Conservation (phyloP, 2,888 invertebrate genomes). For the Erebia ligea region DNA sequence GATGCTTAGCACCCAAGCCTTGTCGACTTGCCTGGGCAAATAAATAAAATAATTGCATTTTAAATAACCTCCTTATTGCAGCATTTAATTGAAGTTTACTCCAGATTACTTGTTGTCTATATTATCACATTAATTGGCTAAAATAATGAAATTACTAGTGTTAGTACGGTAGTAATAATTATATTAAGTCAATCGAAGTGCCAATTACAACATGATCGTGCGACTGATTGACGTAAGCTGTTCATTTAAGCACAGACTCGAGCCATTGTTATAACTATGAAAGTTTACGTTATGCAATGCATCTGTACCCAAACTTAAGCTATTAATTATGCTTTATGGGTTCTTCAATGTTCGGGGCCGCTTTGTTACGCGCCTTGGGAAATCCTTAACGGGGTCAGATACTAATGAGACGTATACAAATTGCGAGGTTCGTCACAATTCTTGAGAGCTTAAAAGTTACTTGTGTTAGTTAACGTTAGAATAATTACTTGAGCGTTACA, state of each 20-base stretch:
- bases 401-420: constrained; percentile 48
- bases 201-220: constrained; percentile 26
- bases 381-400: constrained; percentile 51
- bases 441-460: constrained; percentile 5
- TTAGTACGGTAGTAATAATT: neutral
- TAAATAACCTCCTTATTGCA: neutral
- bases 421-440: constrained; percentile 39
- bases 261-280: constrained; percentile 51
- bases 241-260: constrained; percentile 60
- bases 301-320: constrained; percentile 60
- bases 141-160: neutral
- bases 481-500: neutral
- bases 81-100: neutral
- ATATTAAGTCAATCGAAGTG: neutral
- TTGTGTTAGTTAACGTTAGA: neutral
- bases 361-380: constrained; percentile 58
- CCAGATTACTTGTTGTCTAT: neutral
- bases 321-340: constrained; percentile 72
- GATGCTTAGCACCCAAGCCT: no score
- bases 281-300: constrained; percentile 48
- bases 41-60: neutral
- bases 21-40: no score
- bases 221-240: constrained; percentile 73
- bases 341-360: constrained; percentile 47
- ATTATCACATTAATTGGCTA: neutral